Conservation (phyloP, 2,113 vertebrate species). For the Butorides virescens region DNA sequence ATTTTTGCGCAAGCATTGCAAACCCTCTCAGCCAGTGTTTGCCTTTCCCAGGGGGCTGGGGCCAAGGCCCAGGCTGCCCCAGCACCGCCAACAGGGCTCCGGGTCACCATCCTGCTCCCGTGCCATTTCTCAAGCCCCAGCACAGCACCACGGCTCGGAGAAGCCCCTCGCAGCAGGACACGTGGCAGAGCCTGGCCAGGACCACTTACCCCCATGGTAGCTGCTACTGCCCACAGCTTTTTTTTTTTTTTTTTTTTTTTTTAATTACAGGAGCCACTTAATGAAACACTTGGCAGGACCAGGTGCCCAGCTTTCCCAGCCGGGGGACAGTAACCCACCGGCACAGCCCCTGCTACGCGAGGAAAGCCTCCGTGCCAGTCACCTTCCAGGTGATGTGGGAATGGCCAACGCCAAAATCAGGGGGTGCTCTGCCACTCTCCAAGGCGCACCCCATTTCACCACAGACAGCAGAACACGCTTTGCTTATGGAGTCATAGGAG, state of each 20-base stretch:
- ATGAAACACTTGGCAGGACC: neutral
- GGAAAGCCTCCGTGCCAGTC: no score
- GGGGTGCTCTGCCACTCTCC: neutral
- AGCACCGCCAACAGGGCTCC: no score
- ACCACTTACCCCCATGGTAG: fast-evolving
- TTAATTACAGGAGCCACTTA: neutral
- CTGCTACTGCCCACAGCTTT: fast-evolving
- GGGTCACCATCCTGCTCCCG: neutral
- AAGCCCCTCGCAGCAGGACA: neutral
- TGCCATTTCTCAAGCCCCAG: fast-evolving
- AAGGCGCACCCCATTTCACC: neutral
- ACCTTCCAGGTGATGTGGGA: fast-evolving
- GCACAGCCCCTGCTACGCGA: fast-evolving
- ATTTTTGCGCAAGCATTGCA: neutral
- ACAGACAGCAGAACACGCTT: fast-evolving
- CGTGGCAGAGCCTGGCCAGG: fast-evolving
- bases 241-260: neutral
- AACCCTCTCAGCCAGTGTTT: fast-evolving
- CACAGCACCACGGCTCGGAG: neutral
- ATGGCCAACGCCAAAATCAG: fast-evolving
- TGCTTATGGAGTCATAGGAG: neutral
- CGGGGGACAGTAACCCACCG: fast-evolving
- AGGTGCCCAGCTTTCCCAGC: neutral
- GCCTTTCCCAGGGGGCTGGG: fast-evolving
- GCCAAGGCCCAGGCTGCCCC: neutral